Base-by-base conservation (phyloP, 2,888 invertebrate species). In the Polia nebulosa region DNA sequence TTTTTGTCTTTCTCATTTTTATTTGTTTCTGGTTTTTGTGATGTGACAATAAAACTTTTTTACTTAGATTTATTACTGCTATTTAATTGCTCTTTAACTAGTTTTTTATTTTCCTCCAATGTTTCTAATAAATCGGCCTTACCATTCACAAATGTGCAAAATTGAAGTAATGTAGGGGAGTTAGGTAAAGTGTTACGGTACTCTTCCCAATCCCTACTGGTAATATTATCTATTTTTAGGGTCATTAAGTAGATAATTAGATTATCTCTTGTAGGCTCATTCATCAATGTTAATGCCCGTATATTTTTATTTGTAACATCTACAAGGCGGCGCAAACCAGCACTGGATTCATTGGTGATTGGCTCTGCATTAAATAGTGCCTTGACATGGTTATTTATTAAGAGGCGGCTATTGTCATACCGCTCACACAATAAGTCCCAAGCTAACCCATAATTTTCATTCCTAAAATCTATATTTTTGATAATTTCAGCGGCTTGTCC, bases 261-360 rank as follows among this genome's bases (percentile, higher is more conserved):
- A 7, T 25, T 56, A 56, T 56, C 56, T n/a, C 56, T n/a, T 8
- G 56, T 41, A 7, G 56, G 56, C n/a, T 56, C 56, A 11, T 56
- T 41, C 15, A 56, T 41, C n/a, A 41, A 27, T 27, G 25, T 56
- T 41, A 56, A 56, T 27, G 56, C 56, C 27, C 56, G 27, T 27
- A 56, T 56, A n/a, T 56, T 56, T 27, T 41, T 56, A 41, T 56
- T 56, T 27, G 56, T 56, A 41, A 41, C 27, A n/a, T n/a, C n/a
- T n/a, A n/a, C n/a, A n/a, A n/a, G n/a, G n/a, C n/a, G n/a, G n/a
- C n/a, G n/a, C n/a, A n/a, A n/a, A n/a, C n/a, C n/a, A n/a, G n/a
- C n/a, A n/a, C n/a, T n/a, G n/a, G n/a, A n/a, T n/a, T n/a, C n/a
- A n/a, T n/a, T n/a, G n/a, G n/a, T n/a, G n/a, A n/a, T n/a, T n/a